Evolutionary conservation across 2,888 invertebrate genomes (phyloP).

Genomic region (Caenorhabditis panamensis): DNA sequence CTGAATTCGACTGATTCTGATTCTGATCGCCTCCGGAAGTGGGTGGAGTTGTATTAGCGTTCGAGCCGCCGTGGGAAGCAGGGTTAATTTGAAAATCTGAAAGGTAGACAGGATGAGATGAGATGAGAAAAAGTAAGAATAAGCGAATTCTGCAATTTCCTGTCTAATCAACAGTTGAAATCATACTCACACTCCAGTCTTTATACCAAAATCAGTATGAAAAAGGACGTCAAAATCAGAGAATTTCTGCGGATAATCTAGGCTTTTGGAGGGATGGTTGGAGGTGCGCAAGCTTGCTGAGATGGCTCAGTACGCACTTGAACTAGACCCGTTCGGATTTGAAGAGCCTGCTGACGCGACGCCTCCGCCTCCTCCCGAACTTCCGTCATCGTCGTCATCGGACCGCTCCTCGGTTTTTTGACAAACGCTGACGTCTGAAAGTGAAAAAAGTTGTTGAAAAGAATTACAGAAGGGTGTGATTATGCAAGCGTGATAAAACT

Average conservation of each 20-base stretch:
- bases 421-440: slow-evolving; percentile 67
- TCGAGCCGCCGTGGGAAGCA: slow-evolving; percentile 8
- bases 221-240: slow-evolving; percentile 36
- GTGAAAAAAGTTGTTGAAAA: background rate
- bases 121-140: background rate
- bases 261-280: slow-evolving; percentile 6
- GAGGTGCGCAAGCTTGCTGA: background rate
- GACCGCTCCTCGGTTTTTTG: slow-evolving; percentile 64
- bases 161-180: slow-evolving; percentile 6
- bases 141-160: slow-evolving; percentile 1
- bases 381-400: slow-evolving; percentile 64
- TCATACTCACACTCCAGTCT: slow-evolving; percentile 1
- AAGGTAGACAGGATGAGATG: slow-evolving; percentile 6
- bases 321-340: slow-evolving; percentile 65
- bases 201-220: slow-evolving; percentile 16
- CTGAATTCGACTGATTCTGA: slow-evolving; percentile 21
- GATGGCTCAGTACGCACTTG: slow-evolving; percentile 45
- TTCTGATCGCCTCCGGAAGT: slow-evolving; percentile 19
- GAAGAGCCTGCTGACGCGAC: slow-evolving; percentile 51
- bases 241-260: slow-evolving; percentile 9
- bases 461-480: background rate
- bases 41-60: slow-evolving; percentile 12
- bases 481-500: background rate
- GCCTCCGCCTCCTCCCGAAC: slow-evolving; percentile 51
- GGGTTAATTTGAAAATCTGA: slow-evolving; percentile 60